A percentile compares a stretch with the other conserved stretches of the same genome.
Evolutionary conservation across 2,797 vertebrate species (phyloP).

Genomic region (Centropyge bicolor): DNA sequence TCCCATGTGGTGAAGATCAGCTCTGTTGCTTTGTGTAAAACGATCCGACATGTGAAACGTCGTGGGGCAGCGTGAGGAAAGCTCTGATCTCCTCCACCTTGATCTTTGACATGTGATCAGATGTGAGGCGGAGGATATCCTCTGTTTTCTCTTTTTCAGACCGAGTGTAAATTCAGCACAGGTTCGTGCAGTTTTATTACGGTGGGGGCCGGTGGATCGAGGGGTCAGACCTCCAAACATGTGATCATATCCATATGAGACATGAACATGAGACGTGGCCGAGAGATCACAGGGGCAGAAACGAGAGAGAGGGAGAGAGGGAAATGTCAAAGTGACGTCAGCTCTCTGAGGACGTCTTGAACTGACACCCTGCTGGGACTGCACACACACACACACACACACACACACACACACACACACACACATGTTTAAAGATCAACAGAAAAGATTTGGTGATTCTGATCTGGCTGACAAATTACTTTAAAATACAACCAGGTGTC

Average conservation of each 20-base stretch:
- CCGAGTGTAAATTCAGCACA: constrained; percentile 54
- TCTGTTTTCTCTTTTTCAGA: constrained; percentile 33
- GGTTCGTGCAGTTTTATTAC: constrained; percentile 49
- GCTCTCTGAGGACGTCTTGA: constrained; percentile 13
- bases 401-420: background rate
- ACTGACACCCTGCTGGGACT: constrained; percentile 50
- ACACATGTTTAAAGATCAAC: constrained; percentile 1
- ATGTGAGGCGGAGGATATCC: constrained; percentile 45
- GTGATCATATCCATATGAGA: constrained; percentile 67
- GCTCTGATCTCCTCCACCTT: constrained; percentile 61
- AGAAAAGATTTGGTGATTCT: constrained; percentile 9
- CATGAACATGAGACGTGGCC: constrained; percentile 31
- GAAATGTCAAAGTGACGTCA: constrained; percentile 56
- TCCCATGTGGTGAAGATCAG: constrained; percentile 50
- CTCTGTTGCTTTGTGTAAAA: constrained; percentile 44
- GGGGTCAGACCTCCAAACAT: constrained; percentile 40
- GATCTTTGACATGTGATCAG: constrained; percentile 67
- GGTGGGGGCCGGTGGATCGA: constrained; percentile 14
- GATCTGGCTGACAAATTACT: constrained; percentile 28
- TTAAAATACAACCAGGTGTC: constrained; percentile 42
- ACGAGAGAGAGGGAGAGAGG: background rate
- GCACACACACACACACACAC: constrained; percentile 13
- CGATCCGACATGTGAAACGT: constrained; percentile 51
- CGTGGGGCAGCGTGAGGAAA: constrained; percentile 23
- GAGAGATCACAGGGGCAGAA: constrained; percentile 33